Evolutionary conservation across 1,140 invertebrate species (phyloP), one percentile per base, ranked within the genome.

Genomic region (Eurosta solidaginis): DNA sequence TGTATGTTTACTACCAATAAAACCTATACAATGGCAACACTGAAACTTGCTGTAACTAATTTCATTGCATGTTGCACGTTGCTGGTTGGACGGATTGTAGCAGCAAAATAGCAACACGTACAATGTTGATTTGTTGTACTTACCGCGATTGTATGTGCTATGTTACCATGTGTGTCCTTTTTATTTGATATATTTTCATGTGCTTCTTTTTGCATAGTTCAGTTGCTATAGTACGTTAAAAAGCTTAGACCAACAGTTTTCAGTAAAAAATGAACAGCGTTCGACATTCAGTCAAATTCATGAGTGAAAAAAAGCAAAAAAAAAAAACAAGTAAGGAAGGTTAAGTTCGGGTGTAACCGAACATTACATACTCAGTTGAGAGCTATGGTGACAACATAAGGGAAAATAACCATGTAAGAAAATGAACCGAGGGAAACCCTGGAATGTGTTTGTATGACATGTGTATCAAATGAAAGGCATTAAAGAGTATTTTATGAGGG

Each of bases 71-170:
- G 59, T 68, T 36, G 59, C 29, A 68, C 22, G 59, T 33, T 17
- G 7, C 45, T 47, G 7, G n/a, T n/a, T 47, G 14, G 45, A 9
- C 12, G 45, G 14, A 63, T 29, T 9, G 47, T 4, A 47, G 42
- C 36, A 14, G 3, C 22, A 29, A 54, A 77, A 77, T 77, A 49
- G 75, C 75, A 47, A 27, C 75, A 77, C 75, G 75, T 77, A 77
- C 47, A 50, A 54, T 40, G 75, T 42, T 22, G 75, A 54, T 77
- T 77, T 54, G 75, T 77, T 77, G 49, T 54, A 47, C 29, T 36
- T 75, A 25, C 74, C 6, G 40, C 42, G 22, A 27, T 75, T 47
- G 74, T 7, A 75, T 75, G 6, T 29, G 20, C 22, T 47, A n/a
- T 50, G 27, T 20, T 42, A n/a, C 59, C 29, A 68, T 68, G 36